Base-by-base conservation (phyloP, 2,888 invertebrate species). In the Xiphydria camelus region DNA sequence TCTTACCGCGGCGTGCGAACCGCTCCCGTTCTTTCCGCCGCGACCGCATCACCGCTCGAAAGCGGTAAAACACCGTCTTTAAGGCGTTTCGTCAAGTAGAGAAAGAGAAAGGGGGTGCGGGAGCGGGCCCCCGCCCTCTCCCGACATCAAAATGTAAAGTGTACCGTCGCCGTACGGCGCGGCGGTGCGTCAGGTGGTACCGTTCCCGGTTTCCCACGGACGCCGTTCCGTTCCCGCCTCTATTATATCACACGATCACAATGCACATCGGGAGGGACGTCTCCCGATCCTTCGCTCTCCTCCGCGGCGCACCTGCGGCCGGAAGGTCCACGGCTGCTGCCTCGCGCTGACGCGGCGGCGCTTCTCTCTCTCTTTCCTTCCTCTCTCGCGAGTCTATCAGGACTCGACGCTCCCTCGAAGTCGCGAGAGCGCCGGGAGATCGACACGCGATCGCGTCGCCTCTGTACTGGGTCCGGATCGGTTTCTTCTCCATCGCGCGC, bases 211-310 rank as follows among this genome's bases (percentile, higher is more conserved):
- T 72, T 72, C 72, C 68, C 71, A 72, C 71, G 71, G 68, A 58
- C 66, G n/a, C n/a, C n/a, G n/a, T n/a, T n/a, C n/a, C n/a, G n/a
- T n/a, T 61, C 66, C 62, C 57, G 58, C 67, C 64, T 66, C 68
- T 69, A 70, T 72, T 72, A 71, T 70, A 72, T 72, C 72, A 70
- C 60, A 66, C 68, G 69, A 70, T 72, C 68, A 70, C 71, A 71
- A 72, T 71, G 68, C 61, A 64, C 66, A 59, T 64, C 64, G 66
- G 66, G 67, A 66, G 17, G 17, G 34, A 34, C 35, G 18, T n/a
- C 22, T 37, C 48, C 33, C 29, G 18, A 26, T 22, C 36, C 23
- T 17, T 34, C 35, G 20, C 41, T 25, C 49, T 31, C 22, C 21
- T 12, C 31, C 19, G 53, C 57, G 50, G 57, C 61, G 63, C 70